Evolutionary conservation across 2,113 vertebrate genomes (phyloP).

Genomic region (Elanus axillaris): DNA sequence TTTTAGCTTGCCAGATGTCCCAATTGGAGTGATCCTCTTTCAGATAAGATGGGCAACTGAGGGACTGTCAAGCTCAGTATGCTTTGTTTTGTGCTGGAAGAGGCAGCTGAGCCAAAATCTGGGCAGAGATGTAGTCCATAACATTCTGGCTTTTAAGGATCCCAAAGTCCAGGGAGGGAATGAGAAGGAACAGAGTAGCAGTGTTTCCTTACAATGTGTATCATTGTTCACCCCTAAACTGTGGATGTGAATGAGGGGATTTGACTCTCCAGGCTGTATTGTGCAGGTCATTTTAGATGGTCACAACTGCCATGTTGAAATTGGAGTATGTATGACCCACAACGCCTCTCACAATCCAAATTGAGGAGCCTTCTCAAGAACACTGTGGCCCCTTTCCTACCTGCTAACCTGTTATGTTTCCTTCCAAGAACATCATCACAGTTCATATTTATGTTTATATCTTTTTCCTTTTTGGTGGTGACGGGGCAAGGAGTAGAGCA

Average conservation of each 20-base stretch:
- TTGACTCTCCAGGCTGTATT: neutral
- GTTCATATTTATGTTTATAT: neutral
- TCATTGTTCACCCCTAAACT: neutral
- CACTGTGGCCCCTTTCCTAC: neutral
- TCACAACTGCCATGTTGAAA: neutral
- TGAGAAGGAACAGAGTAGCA: neutral
- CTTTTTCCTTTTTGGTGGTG: neutral
- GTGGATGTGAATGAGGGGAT: neutral
- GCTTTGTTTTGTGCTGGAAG: neutral
- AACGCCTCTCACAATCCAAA: neutral
- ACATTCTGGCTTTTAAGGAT: neutral
- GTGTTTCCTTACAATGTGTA: neutral
- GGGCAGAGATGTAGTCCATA: neutral
- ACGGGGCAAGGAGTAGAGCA: neutral
- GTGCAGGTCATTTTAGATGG: neutral
- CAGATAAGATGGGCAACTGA: neutral
- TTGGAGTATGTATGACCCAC: neutral
- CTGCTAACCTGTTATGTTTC: neutral
- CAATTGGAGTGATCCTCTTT: neutral
- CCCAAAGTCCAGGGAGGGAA: neutral
- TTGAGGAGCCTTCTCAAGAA: neutral
- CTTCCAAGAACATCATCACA: neutral
- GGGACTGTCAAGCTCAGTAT: neutral
- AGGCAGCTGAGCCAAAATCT: neutral
- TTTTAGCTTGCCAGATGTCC: neutral